Conservation (phyloP, 2,797 vertebrate genomes). For the Semaprochilodus insignis region DNA sequence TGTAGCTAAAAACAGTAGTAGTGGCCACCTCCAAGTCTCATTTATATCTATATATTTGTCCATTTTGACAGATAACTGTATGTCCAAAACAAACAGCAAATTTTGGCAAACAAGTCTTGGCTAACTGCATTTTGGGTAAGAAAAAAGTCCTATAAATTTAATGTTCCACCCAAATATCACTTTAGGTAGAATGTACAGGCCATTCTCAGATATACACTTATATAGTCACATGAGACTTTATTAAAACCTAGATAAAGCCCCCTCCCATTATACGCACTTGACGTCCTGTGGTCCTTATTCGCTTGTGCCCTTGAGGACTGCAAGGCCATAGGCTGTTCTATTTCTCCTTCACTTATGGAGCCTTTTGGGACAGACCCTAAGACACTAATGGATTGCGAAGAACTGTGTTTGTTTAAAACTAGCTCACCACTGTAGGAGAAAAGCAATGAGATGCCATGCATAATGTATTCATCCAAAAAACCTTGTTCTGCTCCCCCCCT, state of each 20-base stretch:
- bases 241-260: background rate
- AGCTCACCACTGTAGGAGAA: conserved; percentile 53
- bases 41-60: no score
- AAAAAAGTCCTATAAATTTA: background rate
- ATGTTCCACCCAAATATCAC: background rate
- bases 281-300: no score
- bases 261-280: no score
- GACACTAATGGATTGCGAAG: conserved; percentile 69
- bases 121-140: background rate
- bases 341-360: no score
- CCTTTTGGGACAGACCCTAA: no score
- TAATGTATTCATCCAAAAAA: conserved; percentile 67
- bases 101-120: background rate
- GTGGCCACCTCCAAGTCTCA: no score
- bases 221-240: background rate
- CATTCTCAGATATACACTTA: background rate
- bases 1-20: no score
- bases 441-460: conserved; percentile 70
- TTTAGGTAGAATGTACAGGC: background rate
- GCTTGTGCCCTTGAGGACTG: no score
- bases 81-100: background rate
- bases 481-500: conserved; percentile 52
- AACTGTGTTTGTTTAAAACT: conserved; percentile 59
- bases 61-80: background rate
- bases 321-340: no score